Base-by-base conservation (phyloP, 2,797 vertebrate genomes). In the Pseudotriccus pelzelni region DNA sequence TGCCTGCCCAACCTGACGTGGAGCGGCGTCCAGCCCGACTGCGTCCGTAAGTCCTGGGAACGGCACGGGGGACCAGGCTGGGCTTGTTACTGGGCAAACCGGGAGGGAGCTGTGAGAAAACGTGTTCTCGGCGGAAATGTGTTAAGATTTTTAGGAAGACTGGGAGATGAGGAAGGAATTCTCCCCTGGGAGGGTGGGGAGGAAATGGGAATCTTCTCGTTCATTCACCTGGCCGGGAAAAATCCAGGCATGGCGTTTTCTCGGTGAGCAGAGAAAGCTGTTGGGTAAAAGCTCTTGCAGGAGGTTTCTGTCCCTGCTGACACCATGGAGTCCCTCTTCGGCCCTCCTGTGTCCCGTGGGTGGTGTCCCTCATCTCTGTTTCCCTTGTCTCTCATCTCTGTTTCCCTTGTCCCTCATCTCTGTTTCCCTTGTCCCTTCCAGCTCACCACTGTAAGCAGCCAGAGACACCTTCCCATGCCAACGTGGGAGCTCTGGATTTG, bases 391-490 rank as follows among this genome's bases (percentile, higher is more conserved):
- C 25, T 50, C n/a, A n/a, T n/a, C 41, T 41, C 41, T 21, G 1
- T n/a, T 69, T 1, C 12, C 85, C 59, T 74, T 7, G n/a, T 53
- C 43, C 67, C 79, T 41, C 9, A 10, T 24, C 41, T 41, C 41
- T 21, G 1, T n/a, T 69, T 1, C 12, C 85, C 59, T 74, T 22
- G 14, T 89, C 59, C 67, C 25, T 50, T 60, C 30, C 96, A 99
- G 99, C 99, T 88, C 99, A 99, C 97, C 99, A 99, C 97, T 99
- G 99, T 93, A 99, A 97, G 95, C 99, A 99, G 94, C 99, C 99
- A 0, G 99, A 99, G 98, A 98, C 99, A 5, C 99, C 99, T 0
- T 97, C 98, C 50, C 99, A 99, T n/a, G 98, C 99, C 91, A 99
- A 99, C 25, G 99, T 99, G 5, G 98, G 98, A 14, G 98, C 99